A percentile compares a stretch with the other conserved stretches of the same genome.
These are phyloP conservation scores for Gambusia affinis DNA, from an alignment of 2,113 vertebrate species.

Conservation along the genomic window DNA sequence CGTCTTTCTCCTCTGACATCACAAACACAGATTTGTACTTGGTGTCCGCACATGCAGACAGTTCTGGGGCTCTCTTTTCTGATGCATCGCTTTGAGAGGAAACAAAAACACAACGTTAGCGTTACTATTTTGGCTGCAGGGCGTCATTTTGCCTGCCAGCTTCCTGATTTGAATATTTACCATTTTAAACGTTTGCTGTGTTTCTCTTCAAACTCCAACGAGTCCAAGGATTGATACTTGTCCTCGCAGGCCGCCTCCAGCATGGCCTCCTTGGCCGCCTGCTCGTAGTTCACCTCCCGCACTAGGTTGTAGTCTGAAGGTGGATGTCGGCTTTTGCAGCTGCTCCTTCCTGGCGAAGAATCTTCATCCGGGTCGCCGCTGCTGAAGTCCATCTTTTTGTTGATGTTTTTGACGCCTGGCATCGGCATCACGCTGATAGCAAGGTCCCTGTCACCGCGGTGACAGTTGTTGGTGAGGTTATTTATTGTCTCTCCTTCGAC, in stretches of 20 bases:
- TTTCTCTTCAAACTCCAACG: conserved; percentile 80
- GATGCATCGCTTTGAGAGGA: conserved; percentile 81
- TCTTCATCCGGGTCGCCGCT: conserved; percentile 84
- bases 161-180: conserved; percentile 64
- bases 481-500: conserved; percentile 95
- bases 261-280: conserved; percentile 82
- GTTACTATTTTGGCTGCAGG: background rate
- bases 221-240: conserved; percentile 81
- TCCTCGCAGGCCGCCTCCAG: conserved; percentile 82
- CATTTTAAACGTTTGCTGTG: conserved; percentile 87
- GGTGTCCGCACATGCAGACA: conserved; percentile 90
- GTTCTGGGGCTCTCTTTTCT: conserved; percentile 88
- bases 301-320: conserved; percentile 94
- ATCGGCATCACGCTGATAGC: conserved; percentile 85
- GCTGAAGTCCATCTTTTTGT: conserved; percentile 95
- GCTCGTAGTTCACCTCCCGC: conserved; percentile 87
- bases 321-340: conserved; percentile 86
- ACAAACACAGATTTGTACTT: conserved; percentile 99
- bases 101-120: conserved; percentile 30
- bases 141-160: accelerated
- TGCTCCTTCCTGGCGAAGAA: conserved; percentile 85
- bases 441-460: conserved; percentile 89
- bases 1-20: conserved; percentile 95
- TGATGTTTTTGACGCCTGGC: conserved; percentile 95
- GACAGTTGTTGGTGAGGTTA: conserved; percentile 92